Evolutionary conservation across 2,797 vertebrate species (phyloP).

Genomic region (Naso thynnoides): DNA sequence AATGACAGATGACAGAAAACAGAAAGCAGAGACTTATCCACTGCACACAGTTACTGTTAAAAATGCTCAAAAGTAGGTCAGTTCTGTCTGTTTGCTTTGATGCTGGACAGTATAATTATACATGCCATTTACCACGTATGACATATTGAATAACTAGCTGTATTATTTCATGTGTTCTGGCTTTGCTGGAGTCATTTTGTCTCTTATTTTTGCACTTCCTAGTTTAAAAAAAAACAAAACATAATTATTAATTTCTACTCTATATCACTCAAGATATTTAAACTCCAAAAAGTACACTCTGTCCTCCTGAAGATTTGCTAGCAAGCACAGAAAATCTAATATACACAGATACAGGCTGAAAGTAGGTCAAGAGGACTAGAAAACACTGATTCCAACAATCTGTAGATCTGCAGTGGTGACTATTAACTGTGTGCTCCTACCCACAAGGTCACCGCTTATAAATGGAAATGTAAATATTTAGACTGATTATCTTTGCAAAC

Average conservation of each 20-base stretch:
- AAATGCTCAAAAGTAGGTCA: too few relatives aligned
- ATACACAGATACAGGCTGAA: slow-evolving; percentile 34
- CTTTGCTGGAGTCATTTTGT: neutral
- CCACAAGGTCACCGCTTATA: slow-evolving; percentile 9
- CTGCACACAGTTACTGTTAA: too few relatives aligned
- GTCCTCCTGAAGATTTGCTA: slow-evolving; percentile 4
- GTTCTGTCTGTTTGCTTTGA: slow-evolving; percentile 1
- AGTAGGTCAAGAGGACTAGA: slow-evolving; percentile 56
- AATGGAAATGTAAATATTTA: slow-evolving; percentile 1
- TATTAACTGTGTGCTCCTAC: slow-evolving; percentile 9
- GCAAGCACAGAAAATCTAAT: slow-evolving; percentile 19
- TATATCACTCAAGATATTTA: neutral
- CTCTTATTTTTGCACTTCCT: neutral
- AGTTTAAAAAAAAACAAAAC: too few relatives aligned
- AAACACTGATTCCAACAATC: too few relatives aligned
- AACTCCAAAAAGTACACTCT: neutral
- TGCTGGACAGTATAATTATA: neutral
- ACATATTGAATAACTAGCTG: neutral
- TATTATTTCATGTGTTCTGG: too few relatives aligned
- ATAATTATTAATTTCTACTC: neutral
- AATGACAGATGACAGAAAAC: neutral
- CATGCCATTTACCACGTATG: neutral
- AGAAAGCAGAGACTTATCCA: neutral
- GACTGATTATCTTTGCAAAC: slow-evolving; percentile 2
- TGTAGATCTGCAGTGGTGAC: neutral